phyloP scores from a whole-genome alignment of 2,113 vertebrate genomes.

The Pluvianellus socialis region DNA sequence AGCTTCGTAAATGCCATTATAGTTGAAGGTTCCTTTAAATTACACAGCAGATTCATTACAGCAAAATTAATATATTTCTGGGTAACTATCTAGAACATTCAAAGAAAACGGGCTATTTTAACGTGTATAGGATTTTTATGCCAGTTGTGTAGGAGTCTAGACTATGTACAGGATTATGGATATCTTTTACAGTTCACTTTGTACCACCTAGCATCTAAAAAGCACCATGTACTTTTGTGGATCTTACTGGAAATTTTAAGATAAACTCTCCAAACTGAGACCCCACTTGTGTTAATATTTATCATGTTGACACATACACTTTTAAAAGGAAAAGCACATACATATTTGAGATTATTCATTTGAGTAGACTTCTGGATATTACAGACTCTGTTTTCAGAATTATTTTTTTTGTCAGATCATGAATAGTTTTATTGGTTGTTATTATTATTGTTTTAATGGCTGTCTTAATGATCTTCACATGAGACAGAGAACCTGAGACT shows the following conservation, averaged over 20 bases:
- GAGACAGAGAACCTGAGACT: not conserved
- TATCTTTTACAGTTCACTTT: not conserved
- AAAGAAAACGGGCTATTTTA: not conserved
- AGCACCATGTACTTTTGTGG: not conserved
- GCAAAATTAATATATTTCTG: not conserved
- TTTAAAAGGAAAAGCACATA: not conserved
- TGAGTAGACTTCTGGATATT: not conserved
- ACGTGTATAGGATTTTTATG: not conserved
- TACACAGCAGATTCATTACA: rapidly evolving
- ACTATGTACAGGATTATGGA: not conserved
- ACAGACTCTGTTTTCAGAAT: not conserved
- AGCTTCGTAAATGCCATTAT: not conserved
- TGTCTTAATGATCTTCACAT: not conserved
- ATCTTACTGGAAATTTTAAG: not conserved
- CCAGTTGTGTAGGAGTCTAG: not conserved
- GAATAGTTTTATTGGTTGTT: not conserved
- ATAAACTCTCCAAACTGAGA: not conserved
- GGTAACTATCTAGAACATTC: not conserved
- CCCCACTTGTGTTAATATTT: rapidly evolving
- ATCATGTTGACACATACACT: not conserved
- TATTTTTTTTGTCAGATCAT: not conserved
- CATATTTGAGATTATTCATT: rapidly evolving
- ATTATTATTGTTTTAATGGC: not conserved
- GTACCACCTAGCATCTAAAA: not conserved
- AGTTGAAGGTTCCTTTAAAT: not conserved